Evolutionary conservation across 2,888 invertebrate genomes (phyloP), one percentile per base, ranked within the genome.

Genomic region (Aplocera efformata): DNA sequence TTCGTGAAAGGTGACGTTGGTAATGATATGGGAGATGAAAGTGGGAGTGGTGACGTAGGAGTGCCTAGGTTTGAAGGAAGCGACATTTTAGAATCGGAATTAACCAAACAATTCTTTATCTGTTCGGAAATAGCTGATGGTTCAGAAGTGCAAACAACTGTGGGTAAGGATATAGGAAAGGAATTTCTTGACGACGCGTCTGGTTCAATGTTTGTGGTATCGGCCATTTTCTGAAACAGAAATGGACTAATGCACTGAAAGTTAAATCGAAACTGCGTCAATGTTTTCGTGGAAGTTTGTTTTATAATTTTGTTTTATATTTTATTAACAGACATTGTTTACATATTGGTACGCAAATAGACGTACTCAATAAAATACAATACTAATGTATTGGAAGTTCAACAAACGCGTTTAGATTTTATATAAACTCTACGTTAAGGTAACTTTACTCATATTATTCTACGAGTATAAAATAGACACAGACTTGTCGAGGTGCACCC

Each of bases 71-170:
- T 78, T 10, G 86, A 79, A 1, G 84, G 79, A 35, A 84, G 63
- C 6, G 85, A 84, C 47, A 75, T 56, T 42, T 85, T 83, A 1
- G 84, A 85, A 28, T 82, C 82, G 0, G 85, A 83, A 9, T 75
- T 65, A n/a, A 70, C 50, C 23, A 79, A 68, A 7, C 68, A 54
- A 47, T 64, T 72, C 54, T 67, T 69, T 3, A 59, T 43, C 21
- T 67, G 42, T 31, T 70, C 53, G 23, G 70, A 60, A 6, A 70
- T 53, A 30, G 64, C 64, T 10, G 71, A 66, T 6, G 66, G 51
- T 35, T 73, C 70, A 23, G 77, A 62, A 21, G 85, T 75, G 43
- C 81, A 81, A 6, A 84, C 72, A 45, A 85, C 83, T 25, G 82
- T 81, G 1, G 86, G 84, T 26, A 85, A 54, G 40, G 78, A 63